Percentiles rank a stretch among this genome's conserved stretches.
Evolutionary conservation across 2,797 vertebrate genomes (phyloP).

Genomic region (Enoplosus armatus): DNA sequence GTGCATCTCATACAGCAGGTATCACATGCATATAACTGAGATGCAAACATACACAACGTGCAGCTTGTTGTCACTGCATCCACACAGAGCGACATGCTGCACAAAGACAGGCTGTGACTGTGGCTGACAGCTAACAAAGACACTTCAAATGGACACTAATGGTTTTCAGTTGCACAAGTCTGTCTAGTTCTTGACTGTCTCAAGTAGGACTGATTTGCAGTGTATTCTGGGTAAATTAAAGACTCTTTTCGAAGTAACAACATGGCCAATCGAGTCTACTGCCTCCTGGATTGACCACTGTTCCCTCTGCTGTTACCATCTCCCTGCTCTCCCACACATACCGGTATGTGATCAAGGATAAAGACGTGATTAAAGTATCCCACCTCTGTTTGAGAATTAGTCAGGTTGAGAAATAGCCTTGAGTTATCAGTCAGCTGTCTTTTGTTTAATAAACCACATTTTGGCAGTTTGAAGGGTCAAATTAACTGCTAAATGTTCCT

Average conservation of each 20-base stretch:
- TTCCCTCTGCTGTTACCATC: background rate
- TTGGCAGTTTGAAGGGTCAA: background rate
- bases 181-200: background rate
- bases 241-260: background rate
- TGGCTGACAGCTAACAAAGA: constrained; percentile 3
- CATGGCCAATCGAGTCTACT: background rate
- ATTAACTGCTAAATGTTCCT: background rate
- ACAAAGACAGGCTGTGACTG: background rate
- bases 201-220: background rate
- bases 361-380: background rate
- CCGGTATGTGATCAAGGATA: fast-evolving
- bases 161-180: background rate
- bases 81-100: background rate
- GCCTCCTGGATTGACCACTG: background rate
- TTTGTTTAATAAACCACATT: background rate
- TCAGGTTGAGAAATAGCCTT: background rate
- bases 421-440: background rate
- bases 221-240: constrained; percentile 26
- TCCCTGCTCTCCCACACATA: background rate
- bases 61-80: background rate
- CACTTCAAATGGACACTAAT: constrained; percentile 1
- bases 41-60: background rate
- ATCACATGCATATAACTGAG: background rate
- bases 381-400: background rate
- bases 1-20: background rate